These are phyloP conservation scores for Morinoia aosen DNA, from an alignment of 2,888 invertebrate species.

Conservation along the genomic window DNA sequence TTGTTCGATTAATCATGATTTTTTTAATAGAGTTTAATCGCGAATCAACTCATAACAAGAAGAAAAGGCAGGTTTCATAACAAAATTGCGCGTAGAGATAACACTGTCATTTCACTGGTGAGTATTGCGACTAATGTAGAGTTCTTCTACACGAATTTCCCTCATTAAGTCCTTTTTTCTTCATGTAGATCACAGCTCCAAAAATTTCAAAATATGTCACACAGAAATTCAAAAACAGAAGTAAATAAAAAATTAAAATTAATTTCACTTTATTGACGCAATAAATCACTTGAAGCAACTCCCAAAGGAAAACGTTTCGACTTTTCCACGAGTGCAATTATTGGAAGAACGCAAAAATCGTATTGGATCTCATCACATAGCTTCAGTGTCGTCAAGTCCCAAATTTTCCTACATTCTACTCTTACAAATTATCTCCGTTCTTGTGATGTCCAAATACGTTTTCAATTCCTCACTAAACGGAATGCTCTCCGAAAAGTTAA, in stretches of 20 bases:
- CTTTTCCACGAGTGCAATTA: background rate
- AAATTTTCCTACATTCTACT: background rate
- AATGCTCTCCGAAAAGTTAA: too few species aligned
- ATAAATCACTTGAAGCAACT: background rate
- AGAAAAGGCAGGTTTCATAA: too few species aligned
- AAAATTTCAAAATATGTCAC: background rate
- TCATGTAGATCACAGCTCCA: background rate
- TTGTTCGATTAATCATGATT: too few species aligned
- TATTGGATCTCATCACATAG: background rate
- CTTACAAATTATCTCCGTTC: too few species aligned
- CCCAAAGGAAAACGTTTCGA: background rate
- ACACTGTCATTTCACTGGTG: background rate
- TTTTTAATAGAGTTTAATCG: too few species aligned
- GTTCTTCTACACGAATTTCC: background rate
- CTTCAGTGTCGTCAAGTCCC: background rate
- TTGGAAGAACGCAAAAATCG: background rate
- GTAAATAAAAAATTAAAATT: background rate
- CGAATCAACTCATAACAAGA: too few species aligned
- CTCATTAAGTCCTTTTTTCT: background rate
- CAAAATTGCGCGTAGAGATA: background rate
- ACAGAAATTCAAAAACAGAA: background rate
- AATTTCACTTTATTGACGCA: background rate
- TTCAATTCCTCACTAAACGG: too few species aligned
- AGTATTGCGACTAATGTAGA: background rate
- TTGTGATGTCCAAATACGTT: too few species aligned